A percentile compares a stretch with the other conserved stretches of the same genome.
These are phyloP conservation scores for Mystacides longicornis DNA, from an alignment of 2,888 invertebrate species.

Conservation along the genomic window DNA sequence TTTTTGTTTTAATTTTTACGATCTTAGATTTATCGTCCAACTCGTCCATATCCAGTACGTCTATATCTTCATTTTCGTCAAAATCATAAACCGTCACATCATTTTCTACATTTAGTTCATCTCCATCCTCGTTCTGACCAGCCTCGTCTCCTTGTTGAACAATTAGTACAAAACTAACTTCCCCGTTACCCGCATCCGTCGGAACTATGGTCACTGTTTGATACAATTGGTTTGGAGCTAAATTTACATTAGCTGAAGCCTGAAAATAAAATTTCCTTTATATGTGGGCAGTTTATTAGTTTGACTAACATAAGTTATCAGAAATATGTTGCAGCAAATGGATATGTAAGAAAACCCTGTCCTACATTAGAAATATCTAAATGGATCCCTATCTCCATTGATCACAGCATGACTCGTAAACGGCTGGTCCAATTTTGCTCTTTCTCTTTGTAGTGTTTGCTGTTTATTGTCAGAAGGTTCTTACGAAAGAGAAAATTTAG, in stretches of 20 bases:
- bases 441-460: too few species aligned
- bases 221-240: constrained; percentile 51
- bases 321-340: too few species aligned
- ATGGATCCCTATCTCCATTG: too few species aligned
- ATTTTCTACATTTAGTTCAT: constrained; percentile 36
- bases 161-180: constrained; percentile 82
- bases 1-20: constrained; percentile 53
- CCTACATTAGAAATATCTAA: too few species aligned
- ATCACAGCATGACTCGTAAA: too few species aligned
- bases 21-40: constrained; percentile 58
- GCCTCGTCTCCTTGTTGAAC: constrained; percentile 65
- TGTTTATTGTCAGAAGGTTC: too few species aligned
- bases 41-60: constrained; percentile 47
- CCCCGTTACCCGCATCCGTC: constrained; percentile 65
- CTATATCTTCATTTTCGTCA: constrained; percentile 59
- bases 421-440: too few species aligned
- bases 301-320: too few species aligned
- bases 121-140: constrained; percentile 33
- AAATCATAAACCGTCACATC: constrained; percentile 63
- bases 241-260: constrained; percentile 8
- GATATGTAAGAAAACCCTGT: too few species aligned
- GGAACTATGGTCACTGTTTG: constrained; percentile 82
- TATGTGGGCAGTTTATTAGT: too few species aligned
- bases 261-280: too few species aligned
- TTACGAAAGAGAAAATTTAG: too few species aligned